Conservation (phyloP, 2,888 invertebrate genomes). For the Limnephilus rhombicus region DNA sequence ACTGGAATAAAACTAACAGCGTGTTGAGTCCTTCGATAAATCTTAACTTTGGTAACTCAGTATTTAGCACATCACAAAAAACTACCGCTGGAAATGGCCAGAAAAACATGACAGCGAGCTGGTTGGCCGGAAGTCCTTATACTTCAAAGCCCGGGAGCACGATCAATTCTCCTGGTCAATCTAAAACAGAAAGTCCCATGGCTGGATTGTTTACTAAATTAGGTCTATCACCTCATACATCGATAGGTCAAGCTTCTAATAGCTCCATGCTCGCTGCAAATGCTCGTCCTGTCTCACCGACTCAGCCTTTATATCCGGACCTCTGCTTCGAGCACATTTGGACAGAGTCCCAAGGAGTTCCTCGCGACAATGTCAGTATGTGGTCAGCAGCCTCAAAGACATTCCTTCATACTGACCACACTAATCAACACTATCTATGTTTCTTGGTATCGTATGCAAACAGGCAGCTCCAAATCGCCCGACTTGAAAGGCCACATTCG, state of each 20-base stretch:
- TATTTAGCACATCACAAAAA: conserved; percentile 67
- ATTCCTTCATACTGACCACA: conserved; percentile 90
- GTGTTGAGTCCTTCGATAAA: conserved; percentile 75
- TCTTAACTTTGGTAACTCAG: conserved; percentile 69
- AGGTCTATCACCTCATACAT: conserved; percentile 75
- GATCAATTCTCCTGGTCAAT: conserved; percentile 71
- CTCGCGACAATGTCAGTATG: conserved; percentile 69
- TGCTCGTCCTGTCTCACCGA: conserved; percentile 75
- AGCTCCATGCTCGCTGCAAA: conserved; percentile 75
- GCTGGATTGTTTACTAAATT: conserved; percentile 75
- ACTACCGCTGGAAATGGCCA: conserved; percentile 44
- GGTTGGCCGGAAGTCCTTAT: conserved; percentile 72
- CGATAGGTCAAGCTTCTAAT: conserved; percentile 75
- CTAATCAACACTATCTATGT: conserved; percentile 91
- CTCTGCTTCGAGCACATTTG: conserved; percentile 94
- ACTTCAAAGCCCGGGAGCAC: conserved; percentile 71
- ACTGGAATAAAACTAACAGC: conserved; percentile 73
- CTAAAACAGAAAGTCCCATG: conserved; percentile 74
- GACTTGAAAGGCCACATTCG: conserved; percentile 81
- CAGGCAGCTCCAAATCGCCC: conserved; percentile 81
- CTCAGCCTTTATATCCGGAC: conserved; percentile 88
- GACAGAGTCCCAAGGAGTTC: conserved; percentile 83
- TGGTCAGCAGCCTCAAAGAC: conserved; percentile 84
- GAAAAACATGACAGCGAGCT: conserved; percentile 70
- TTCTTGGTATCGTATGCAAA: conserved; percentile 79